A percentile compares a stretch with the other conserved stretches of the same genome.
Evolutionary conservation across 2,113 vertebrate species (phyloP).

Genomic region (Larimichthys crocea): DNA sequence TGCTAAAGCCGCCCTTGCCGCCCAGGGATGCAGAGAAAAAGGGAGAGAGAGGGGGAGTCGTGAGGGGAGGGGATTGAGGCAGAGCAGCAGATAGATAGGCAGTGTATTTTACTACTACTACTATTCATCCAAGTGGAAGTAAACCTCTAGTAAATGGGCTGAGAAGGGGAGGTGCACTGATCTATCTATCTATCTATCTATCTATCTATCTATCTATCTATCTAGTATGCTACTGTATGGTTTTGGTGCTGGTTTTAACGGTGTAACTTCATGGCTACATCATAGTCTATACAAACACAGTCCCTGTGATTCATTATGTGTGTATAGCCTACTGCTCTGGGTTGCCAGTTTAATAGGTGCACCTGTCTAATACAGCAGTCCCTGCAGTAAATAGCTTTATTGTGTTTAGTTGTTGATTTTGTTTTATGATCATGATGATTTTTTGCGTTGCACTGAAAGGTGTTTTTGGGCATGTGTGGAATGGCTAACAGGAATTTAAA

Average conservation of each 20-base stretch:
- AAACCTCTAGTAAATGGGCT: slow-evolving; percentile 73
- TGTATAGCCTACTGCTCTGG: background rate
- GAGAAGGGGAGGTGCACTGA: slow-evolving; percentile 50
- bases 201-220: slow-evolving; percentile 48
- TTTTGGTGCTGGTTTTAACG: slow-evolving; percentile 1
- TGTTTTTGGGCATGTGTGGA: background rate
- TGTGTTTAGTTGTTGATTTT: background rate
- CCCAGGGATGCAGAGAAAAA: slow-evolving; percentile 79
- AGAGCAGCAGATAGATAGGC: slow-evolving; percentile 69
- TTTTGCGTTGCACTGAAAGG: background rate
- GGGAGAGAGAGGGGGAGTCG: slow-evolving; percentile 66
- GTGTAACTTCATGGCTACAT: background rate
- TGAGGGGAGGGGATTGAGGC: slow-evolving; percentile 75
- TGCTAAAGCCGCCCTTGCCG: slow-evolving; percentile 82
- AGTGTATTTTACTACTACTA: slow-evolving; percentile 79
- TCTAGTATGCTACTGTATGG: slow-evolving; percentile 16
- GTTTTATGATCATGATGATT: background rate
- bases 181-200: slow-evolving; percentile 48
- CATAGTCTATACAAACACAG: slow-evolving; percentile 2
- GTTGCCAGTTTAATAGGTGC: slow-evolving; percentile 9
- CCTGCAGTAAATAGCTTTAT: background rate
- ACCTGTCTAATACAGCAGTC: background rate
- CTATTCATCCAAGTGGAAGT: slow-evolving; percentile 79
- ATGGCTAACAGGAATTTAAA: background rate
- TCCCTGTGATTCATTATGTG: background rate